phyloP scores from a whole-genome alignment of 2,888 invertebrate genomes.

The Lamproptera curius region DNA sequence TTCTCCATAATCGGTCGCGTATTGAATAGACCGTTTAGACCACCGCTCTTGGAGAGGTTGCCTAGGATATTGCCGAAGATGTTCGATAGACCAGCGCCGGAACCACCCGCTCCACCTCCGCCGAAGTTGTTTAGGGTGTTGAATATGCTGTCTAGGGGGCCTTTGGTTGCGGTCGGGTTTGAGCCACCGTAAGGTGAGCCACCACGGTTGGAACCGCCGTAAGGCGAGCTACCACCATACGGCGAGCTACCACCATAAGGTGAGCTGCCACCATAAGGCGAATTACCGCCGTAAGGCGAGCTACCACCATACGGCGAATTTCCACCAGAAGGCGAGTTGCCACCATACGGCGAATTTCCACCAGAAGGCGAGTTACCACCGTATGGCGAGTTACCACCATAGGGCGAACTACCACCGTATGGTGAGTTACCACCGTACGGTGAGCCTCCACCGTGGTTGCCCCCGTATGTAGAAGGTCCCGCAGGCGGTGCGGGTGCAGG shows the following conservation, averaged over 20 bases:
- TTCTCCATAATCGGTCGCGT: slow-evolving; percentile 69
- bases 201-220: slow-evolving; percentile 34
- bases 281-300: slow-evolving; percentile 31
- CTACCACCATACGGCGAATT: slow-evolving; percentile 23
- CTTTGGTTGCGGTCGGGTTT: slow-evolving; percentile 25
- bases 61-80: slow-evolving; percentile 62
- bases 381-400: slow-evolving; percentile 21
- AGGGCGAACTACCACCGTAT: slow-evolving; percentile 25
- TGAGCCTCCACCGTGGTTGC: slow-evolving; percentile 16
- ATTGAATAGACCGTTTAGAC: slow-evolving; percentile 52
- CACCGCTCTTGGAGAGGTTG: slow-evolving; percentile 56
- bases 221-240: slow-evolving; percentile 34
- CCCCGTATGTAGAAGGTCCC: slow-evolving; percentile 18
- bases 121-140: slow-evolving; percentile 28
- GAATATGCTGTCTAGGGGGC: slow-evolving; percentile 25
- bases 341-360: slow-evolving; percentile 22
- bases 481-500: slow-evolving; percentile 63
- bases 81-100: slow-evolving; percentile 42
- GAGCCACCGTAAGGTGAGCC: slow-evolving; percentile 36
- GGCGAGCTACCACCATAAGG: slow-evolving; percentile 36
- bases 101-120: slow-evolving; percentile 27
- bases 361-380: slow-evolving; percentile 24
- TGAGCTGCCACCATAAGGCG: slow-evolving; percentile 22
- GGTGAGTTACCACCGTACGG: slow-evolving; percentile 24
- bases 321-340: slow-evolving; percentile 22